These are phyloP conservation scores for Ascaphus truei DNA, from an alignment of 2,113 vertebrate genomes.

Conservation along the genomic window DNA sequence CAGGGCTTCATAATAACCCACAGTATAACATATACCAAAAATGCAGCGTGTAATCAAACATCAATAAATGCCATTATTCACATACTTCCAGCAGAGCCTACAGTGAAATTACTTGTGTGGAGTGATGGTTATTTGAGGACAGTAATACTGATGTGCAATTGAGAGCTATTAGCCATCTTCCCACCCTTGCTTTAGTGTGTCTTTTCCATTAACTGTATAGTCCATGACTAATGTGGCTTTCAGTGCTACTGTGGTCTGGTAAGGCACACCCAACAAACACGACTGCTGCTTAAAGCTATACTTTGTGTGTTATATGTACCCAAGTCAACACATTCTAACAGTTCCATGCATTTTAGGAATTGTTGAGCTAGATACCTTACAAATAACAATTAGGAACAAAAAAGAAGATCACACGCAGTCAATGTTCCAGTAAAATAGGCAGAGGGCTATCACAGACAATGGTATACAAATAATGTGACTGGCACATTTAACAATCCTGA, in stretches of 20 bases:
- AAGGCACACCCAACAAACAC: background rate
- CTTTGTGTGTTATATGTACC: background rate
- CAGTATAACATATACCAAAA: constrained; percentile 17
- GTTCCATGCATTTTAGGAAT: background rate
- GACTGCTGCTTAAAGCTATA: constrained; percentile 19
- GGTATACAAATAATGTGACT: no score
- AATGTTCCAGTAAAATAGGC: no score
- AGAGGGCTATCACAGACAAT: no score
- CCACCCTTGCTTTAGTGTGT: background rate
- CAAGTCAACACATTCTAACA: no score
- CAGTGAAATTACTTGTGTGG: background rate
- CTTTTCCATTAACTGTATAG: constrained; percentile 17
- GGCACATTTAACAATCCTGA: no score
- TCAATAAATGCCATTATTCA: constrained; percentile 31
- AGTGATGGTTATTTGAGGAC: background rate
- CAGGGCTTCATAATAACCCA: constrained; percentile 5
- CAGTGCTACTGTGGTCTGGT: background rate
- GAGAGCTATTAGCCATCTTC: constrained; percentile 11
- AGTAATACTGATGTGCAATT: background rate
- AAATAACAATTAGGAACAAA: no score
- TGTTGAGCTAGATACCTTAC: no score
- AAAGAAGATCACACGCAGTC: no score
- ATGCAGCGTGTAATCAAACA: constrained; percentile 20
- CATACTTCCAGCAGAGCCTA: constrained; percentile 2
- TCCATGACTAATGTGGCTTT: constrained; percentile 22